Percentiles rank a stretch among this genome's conserved stretches.
phyloP scores from a whole-genome alignment of 2,797 vertebrate species.

The Apogon talboti region DNA sequence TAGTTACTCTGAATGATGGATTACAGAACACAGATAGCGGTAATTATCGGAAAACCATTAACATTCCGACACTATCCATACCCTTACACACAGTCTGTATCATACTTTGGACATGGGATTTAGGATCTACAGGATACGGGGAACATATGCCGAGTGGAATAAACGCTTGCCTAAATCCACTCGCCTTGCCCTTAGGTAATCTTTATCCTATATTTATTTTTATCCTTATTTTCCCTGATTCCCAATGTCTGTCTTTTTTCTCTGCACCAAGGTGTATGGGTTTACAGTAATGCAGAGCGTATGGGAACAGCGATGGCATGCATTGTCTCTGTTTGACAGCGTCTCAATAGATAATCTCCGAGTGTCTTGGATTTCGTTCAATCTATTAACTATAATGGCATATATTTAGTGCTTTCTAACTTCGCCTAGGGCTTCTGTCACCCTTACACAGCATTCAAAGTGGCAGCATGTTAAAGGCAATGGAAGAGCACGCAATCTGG shows the following conservation, averaged over 20 bases:
- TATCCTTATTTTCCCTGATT: conserved; percentile 65
- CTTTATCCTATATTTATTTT: conserved; percentile 78
- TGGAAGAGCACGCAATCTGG: conserved; percentile 57
- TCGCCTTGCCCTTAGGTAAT: conserved; percentile 76
- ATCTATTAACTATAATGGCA: conserved; percentile 82
- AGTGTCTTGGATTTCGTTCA: conserved; percentile 81
- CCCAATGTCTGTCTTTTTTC: conserved; percentile 45
- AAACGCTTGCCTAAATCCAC: conserved; percentile 69
- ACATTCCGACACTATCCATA: conserved; percentile 82
- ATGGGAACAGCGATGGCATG: conserved; percentile 64
- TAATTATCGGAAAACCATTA: conserved; percentile 85
- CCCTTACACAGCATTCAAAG: conserved; percentile 72
- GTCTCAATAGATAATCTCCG: conserved; percentile 81
- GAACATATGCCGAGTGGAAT: conserved; percentile 61
- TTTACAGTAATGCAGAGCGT: conserved; percentile 71
- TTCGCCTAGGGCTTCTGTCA: conserved; percentile 83
- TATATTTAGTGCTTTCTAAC: conserved; percentile 84
- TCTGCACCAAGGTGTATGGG: conserved; percentile 68
- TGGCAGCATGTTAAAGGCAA: conserved; percentile 77
- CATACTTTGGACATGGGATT: conserved; percentile 60
- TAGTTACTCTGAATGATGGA: conserved; percentile 70
- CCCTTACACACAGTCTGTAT: conserved; percentile 46
- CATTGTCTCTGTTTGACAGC: conserved; percentile 81
- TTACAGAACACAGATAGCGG: conserved; percentile 77
- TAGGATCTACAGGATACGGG: conserved; percentile 54